Evolutionary conservation across 2,888 invertebrate genomes (phyloP), one percentile per base, ranked within the genome.

Genomic region (Drosophila testacea): DNA sequence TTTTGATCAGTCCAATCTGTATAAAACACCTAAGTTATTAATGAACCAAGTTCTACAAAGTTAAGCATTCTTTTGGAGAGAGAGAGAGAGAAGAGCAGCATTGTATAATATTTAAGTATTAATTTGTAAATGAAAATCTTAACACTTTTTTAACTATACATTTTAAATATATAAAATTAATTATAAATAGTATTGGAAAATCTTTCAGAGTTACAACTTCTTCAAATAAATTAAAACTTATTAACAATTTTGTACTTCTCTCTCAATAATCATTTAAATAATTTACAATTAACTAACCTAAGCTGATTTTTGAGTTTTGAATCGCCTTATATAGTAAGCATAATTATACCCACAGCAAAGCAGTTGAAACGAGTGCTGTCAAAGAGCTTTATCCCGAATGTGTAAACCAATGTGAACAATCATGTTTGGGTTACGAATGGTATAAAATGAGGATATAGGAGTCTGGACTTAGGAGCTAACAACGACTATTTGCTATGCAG

Each of bases 361-460:
- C 50, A 50, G n/a, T 13, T 13, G 6, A 16, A 10, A 1, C 3
- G 5, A 9, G 2, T 46, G 6, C 27, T 46, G 46, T 46, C 46
- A 46, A 56, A 38, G 48, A 27, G 27, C 13, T 56, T 42, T 22
- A 22, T 9, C 16, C 50, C 36, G 30, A 47, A 54, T 48, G 34
- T 48, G 41, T 54, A 36, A 62, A 34, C 46, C 46, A 54, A 42
- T 54, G 28, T 54, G 44, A 47, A 13, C 47, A 46, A 28, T 22
- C n/a, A 46, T 48, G 41, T 44, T 11, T 4, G 42, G 30, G 59
- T 36, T 55, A 34, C 50, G 22, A 11, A 6, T 1, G 22, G 6
- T 5, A 2, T 6, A 4, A 11, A 10, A 4, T 9, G 11, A 22
- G 22, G 6, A 36, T 34, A 36, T 22, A n/a, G 22, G 30, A 36